Base-by-base conservation (phyloP, 2,888 invertebrate species). In the Diaprepes abbreviatus region DNA sequence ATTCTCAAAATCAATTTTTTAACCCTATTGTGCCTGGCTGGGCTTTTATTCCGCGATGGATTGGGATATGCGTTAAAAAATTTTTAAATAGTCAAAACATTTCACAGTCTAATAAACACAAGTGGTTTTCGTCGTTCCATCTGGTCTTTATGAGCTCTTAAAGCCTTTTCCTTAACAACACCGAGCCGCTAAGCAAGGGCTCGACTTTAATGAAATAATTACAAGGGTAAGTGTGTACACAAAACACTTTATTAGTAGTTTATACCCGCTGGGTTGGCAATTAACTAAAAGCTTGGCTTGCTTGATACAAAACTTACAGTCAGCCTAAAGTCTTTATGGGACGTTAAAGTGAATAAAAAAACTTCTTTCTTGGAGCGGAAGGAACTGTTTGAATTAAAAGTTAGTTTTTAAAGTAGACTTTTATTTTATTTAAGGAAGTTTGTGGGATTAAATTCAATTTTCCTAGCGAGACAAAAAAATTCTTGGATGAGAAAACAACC, bases 201-300 rank as follows among this genome's bases (percentile, higher is more conserved):
- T 38, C 55, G 24, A 55, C 55, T 54, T 54, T 55, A 55, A 55
- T 55, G 55, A 55, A 55, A 55, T 55, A 55, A 55, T 55, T 55
- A 55, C 55, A 55, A 55, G 55, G 55, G 55, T 55, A 55, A 55
- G 36, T 38, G 55, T 55, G 21, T 55, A 55, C 55, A 55, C 55
- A 55, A 55, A 55, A 55, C 55, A 55, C 55, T 55, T 55, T 55
- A 55, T 36, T 55, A 55, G 55, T 55, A 55, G 36, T 55, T 55
- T 55, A 55, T 55, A 55, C 33, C 19, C 36, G 55, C 36, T 38
- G 12, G 38, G 38, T 35, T 24, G 28, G 48, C 28, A 50, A 50
- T 50, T 50, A 50, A 50, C 48, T 50, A 50, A 50, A 14, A 50
- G 48, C 28, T 16, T 50, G 48, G n/a, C 7, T 50, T n/a, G 28